phyloP scores from a whole-genome alignment of 2,113 vertebrate genomes.

The Larimichthys polyactis region DNA sequence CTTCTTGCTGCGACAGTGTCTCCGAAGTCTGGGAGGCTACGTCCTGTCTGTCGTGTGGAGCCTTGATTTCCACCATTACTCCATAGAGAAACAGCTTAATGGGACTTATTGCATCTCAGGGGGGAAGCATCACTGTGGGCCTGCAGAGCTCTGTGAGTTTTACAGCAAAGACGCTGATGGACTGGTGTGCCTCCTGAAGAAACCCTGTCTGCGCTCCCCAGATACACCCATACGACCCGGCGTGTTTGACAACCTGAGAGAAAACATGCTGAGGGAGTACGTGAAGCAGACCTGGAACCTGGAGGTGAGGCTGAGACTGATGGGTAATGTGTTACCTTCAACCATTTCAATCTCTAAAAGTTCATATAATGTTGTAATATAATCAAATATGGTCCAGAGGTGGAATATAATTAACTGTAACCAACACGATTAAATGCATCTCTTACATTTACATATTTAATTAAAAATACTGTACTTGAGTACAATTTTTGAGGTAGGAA shows the following conservation, averaged over 20 bases:
- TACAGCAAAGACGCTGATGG: constrained; percentile 94
- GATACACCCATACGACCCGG: constrained; percentile 85
- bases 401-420: background rate
- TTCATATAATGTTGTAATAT: background rate
- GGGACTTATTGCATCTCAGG: constrained; percentile 92
- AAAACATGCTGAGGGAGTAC: constrained; percentile 96
- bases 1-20: constrained; percentile 94
- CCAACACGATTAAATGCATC: background rate
- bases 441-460: too few relatives aligned
- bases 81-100: constrained; percentile 94
- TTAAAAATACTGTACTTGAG: background rate
- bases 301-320: constrained; percentile 86
- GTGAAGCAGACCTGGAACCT: constrained; percentile 93
- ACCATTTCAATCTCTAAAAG: background rate
- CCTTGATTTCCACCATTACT: constrained; percentile 92
- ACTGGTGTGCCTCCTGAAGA: constrained; percentile 89
- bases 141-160: constrained; percentile 94
- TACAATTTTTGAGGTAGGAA: too few relatives aligned
- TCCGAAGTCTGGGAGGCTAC: constrained; percentile 94
- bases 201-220: constrained; percentile 90
- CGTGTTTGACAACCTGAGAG: constrained; percentile 91
- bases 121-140: constrained; percentile 93
- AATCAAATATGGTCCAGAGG: background rate
- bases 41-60: constrained; percentile 92
- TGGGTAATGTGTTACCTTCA: background rate